phyloP scores from a whole-genome alignment of 1,140 invertebrate genomes.

The Samia ricini region DNA sequence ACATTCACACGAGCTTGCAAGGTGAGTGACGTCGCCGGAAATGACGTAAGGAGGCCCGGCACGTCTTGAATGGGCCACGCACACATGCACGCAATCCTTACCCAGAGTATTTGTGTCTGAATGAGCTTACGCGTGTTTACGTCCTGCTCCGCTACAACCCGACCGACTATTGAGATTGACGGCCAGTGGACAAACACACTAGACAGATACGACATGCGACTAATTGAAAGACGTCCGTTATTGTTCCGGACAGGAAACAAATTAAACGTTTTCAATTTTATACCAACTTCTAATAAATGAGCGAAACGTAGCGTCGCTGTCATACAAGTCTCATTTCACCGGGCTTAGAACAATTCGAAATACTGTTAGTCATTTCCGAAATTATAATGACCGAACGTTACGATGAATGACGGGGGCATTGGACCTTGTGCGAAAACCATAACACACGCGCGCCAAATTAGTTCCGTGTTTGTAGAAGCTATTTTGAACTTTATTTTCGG shows the following conservation, averaged over 20 bases:
- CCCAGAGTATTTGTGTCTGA: conserved; percentile 42
- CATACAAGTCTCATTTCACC: conserved; percentile 65
- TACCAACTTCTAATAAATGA: conserved; percentile 58
- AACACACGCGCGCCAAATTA: conserved; percentile 43
- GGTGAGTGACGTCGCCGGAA: conserved; percentile 63
- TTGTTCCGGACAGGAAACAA: conserved; percentile 41
- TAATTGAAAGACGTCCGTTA: conserved; percentile 62
- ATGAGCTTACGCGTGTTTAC: conserved; percentile 66
- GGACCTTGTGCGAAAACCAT: conserved; percentile 69
- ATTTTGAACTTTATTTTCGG: conserved; percentile 42
- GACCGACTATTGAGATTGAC: conserved; percentile 59
- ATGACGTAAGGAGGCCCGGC: conserved; percentile 63
- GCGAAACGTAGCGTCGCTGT: conserved; percentile 40
- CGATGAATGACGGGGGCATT: conserved; percentile 69
- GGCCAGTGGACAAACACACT: conserved; percentile 49
- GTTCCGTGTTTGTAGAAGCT: conserved; percentile 16
- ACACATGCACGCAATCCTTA: conserved; percentile 38
- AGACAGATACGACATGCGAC: conserved; percentile 41
- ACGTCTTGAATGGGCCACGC: conserved; percentile 63
- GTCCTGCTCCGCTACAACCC: conserved; percentile 41
- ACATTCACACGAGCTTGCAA: conserved; percentile 63
- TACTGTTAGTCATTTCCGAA: conserved; percentile 75
- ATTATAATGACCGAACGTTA: conserved; percentile 66
- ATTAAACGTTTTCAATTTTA: conserved; percentile 45
- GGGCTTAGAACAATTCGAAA: conserved; percentile 62